Conservation (phyloP, 1,140 invertebrate species). For the Drosophila fuyamai region DNA sequence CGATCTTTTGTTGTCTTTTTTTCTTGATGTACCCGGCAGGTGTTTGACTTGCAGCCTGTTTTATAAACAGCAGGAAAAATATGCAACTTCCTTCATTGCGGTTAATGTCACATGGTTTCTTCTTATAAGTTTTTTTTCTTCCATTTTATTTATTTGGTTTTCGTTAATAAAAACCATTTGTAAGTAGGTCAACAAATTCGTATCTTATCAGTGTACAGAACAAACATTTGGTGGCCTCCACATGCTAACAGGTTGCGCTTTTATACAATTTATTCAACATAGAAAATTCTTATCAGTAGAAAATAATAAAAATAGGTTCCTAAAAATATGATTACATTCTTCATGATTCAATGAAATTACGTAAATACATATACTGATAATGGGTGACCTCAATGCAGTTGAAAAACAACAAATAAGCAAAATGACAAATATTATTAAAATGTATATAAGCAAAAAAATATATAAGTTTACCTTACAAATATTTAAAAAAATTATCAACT, state of each 20-base stretch:
- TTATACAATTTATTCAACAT: slow-evolving; percentile 7
- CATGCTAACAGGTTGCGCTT: slow-evolving; percentile 53
- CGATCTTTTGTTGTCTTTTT: slow-evolving; percentile 9
- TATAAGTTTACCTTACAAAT: too few relatives aligned
- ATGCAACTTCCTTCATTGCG: slow-evolving; percentile 50
- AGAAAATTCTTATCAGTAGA: slow-evolving; percentile 20
- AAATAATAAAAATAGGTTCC: slow-evolving; percentile 16
- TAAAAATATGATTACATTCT: slow-evolving; percentile 8
- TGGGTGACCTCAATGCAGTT: slow-evolving; percentile 28
- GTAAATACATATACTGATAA: slow-evolving; percentile 5
- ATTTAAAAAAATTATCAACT: too few relatives aligned
- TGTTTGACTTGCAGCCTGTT: slow-evolving; percentile 69
- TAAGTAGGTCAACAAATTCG: slow-evolving; percentile 60
- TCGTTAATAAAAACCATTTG: slow-evolving; percentile 21
- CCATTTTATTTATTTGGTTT: slow-evolving; percentile 4
- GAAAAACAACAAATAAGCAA: slow-evolving; percentile 19
- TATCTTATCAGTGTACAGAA: slow-evolving; percentile 58
- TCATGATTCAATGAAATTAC: slow-evolving; percentile 5
- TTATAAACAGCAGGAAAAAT: slow-evolving; percentile 27
- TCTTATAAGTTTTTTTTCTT: neutral
- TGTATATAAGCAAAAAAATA: too few relatives aligned
- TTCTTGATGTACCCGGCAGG: slow-evolving; percentile 48
- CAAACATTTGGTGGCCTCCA: slow-evolving; percentile 37
- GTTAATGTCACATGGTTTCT: slow-evolving; percentile 54
- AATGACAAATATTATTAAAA: too few relatives aligned